Base-by-base conservation (phyloP, 2,113 vertebrate species). In the Dipodomys stephensi region DNA sequence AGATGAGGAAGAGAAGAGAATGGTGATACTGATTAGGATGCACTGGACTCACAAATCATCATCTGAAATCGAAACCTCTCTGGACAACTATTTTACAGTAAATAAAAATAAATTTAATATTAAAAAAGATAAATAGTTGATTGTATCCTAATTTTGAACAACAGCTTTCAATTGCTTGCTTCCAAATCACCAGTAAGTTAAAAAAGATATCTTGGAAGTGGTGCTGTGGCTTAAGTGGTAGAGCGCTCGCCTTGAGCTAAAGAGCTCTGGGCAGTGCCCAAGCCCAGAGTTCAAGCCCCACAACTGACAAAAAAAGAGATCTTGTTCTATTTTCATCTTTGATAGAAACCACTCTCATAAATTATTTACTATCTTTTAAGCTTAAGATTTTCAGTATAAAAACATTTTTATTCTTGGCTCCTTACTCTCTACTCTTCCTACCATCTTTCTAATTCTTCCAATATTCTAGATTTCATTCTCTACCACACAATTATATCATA, bases 111-210 rank as follows among this genome's bases (percentile, higher is more conserved):
- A 16, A 57, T 4, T 57, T 57, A 16, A 57, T 57, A 18, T 57
- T 57, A 57, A 57, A 57, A 49, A 39, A 30, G 91, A 74, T 35
- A 89, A 81, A 79, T 28, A 74, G 68, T 60, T 60, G 77, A 93
- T 39, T 53, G 18, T 39, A 87, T 8, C 11, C 1, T 53, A 72
- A 74, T 73, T 72, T 9, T 73, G 71, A 96, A 85, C 11, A 72
- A 57, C 0, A 81, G 30, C 4, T 77, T 65, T 84, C 46, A 90
- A 83, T 4, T 62, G 49, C 16, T 69, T 35, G 27, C 23, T 79
- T 88, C n/a, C 8, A 88, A 64, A 79, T 81, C 28, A 88, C 19
- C 83, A 91, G 77, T 62, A 91, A 94, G 62, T 87, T 94, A 88
- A 18, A 71, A 87, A 91, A 91, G 13, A 87, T 4, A 60, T 30